These are phyloP conservation scores for Brenthis hecate DNA, from an alignment of 2,888 invertebrate species.

Conservation along the genomic window DNA sequence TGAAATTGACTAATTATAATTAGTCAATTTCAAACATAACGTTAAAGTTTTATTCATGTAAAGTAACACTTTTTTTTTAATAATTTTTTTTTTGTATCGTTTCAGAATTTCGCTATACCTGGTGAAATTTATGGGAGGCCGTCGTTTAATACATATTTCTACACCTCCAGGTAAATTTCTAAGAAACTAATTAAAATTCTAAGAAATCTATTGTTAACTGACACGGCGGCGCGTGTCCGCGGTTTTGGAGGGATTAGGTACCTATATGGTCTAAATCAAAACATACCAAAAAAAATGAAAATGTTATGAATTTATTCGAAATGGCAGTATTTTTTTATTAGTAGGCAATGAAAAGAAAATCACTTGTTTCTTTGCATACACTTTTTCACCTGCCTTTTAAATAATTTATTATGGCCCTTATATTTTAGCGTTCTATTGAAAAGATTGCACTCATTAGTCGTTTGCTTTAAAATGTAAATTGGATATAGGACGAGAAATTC, in stretches of 20 bases:
- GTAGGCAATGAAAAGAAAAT: not conserved
- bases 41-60: too few relatives aligned
- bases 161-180: too few relatives aligned
- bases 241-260: too few relatives aligned
- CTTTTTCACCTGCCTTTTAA: slow-evolving; percentile 21
- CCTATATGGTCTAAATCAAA: not conserved
- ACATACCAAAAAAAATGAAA: too few relatives aligned
- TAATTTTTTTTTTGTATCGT: too few relatives aligned
- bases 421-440: slow-evolving; percentile 11
- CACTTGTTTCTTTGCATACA: slow-evolving; percentile 9
- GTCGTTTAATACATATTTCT: not conserved
- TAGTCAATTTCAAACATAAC: too few relatives aligned
- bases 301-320: not conserved
- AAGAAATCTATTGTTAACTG: too few relatives aligned
- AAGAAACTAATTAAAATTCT: too few relatives aligned
- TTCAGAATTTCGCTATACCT: too few relatives aligned
- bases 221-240: too few relatives aligned
- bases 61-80: not conserved
- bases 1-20: too few relatives aligned
- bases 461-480: slow-evolving; percentile 23
- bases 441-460: slow-evolving; percentile 24
- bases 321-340: slow-evolving; percentile 5
- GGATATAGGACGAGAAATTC: slow-evolving; percentile 13
- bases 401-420: slow-evolving; percentile 20
- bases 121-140: not conserved